Evolutionary conservation across 2,888 invertebrate genomes (phyloP).

Genomic region (Dasysyrphus tricinctus): DNA sequence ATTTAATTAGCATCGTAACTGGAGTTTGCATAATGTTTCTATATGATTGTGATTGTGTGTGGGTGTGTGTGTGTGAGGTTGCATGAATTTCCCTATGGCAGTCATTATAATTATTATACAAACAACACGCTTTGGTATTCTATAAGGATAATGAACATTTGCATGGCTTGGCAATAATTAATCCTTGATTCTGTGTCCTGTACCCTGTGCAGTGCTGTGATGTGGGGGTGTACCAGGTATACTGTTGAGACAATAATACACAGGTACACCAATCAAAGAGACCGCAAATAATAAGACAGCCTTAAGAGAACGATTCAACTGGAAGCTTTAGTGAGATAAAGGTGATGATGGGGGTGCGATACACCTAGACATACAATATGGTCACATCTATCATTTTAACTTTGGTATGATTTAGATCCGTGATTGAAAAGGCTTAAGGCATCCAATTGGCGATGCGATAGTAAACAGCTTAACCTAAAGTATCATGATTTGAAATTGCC

Average conservation of each 20-base stretch:
- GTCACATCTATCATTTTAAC: constrained; percentile 8
- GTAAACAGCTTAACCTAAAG: background rate
- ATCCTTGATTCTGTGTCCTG: background rate
- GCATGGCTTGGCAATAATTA: constrained; percentile 36
- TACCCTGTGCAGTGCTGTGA: background rate
- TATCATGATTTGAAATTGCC: background rate
- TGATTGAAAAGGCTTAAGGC: constrained; percentile 8
- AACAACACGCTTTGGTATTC: constrained; percentile 9
- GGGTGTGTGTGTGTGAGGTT: background rate
- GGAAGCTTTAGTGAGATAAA: constrained; percentile 10
- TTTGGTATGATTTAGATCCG: constrained; percentile 8
- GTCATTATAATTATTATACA: constrained; percentile 52
- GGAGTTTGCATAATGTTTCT: constrained; percentile 22
- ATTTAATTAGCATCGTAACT: constrained; percentile 58
- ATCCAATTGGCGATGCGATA: background rate
- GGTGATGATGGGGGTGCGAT: background rate
- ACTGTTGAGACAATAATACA: constrained; percentile 7
- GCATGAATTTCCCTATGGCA: constrained; percentile 46
- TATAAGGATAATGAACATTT: constrained; percentile 17
- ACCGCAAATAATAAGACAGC: constrained; percentile 32
- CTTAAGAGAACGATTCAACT: constrained; percentile 25
- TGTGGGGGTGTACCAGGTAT: background rate
- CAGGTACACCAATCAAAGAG: constrained; percentile 6
- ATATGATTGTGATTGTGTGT: background rate
- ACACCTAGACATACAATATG: background rate